phyloP scores from a whole-genome alignment of 1,140 invertebrate species.

The Camponotus floridanus region DNA sequence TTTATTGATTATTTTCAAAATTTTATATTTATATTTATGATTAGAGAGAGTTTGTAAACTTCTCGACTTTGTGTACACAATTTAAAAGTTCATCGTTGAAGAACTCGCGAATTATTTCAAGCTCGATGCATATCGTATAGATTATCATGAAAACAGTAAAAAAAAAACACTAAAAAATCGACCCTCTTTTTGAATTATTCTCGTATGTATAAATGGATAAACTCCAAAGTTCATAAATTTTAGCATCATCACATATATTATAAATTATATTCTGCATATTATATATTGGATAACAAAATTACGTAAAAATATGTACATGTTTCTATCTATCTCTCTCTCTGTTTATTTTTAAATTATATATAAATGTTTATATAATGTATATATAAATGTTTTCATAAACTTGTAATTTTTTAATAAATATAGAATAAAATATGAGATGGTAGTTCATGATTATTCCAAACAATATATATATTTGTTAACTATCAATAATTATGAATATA shows the following conservation, averaged over 20 bases:
- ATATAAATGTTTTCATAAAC: too few species aligned
- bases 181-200: not conserved
- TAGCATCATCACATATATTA: not conserved
- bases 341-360: too few species aligned
- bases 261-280: not conserved
- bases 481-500: not conserved
- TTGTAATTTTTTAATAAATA: too few species aligned
- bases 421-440: too few species aligned
- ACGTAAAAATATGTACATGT: too few species aligned
- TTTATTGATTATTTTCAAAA: conserved; percentile 15
- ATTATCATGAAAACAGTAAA: not conserved
- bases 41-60: not conserved
- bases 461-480: too few species aligned
- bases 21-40: not conserved
- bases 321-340: too few species aligned
- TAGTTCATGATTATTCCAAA: too few species aligned
- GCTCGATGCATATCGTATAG: not conserved
- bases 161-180: not conserved
- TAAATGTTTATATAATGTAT: too few species aligned
- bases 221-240: not conserved
- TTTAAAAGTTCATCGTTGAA: not conserved
- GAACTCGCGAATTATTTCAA: not conserved
- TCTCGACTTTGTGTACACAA: not conserved
- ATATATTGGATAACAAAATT: too few species aligned
- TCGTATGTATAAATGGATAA: not conserved